Conservation (phyloP, 2,113 vertebrate genomes). For the Chloebia gouldiae region DNA sequence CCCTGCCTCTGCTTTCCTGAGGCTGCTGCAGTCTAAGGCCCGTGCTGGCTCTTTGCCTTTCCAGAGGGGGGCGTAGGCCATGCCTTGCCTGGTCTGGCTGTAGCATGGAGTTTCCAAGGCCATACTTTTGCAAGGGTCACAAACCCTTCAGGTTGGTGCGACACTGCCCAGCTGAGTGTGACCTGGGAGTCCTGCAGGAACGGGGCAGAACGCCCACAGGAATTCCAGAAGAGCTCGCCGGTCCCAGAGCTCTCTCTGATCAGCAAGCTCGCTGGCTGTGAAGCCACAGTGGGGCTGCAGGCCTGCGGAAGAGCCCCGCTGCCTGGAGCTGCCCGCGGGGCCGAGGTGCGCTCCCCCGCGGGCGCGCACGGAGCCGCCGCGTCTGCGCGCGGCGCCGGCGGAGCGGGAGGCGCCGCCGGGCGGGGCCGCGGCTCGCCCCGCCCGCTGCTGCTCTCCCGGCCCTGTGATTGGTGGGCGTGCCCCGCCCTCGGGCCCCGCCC, state of each 20-base stretch:
- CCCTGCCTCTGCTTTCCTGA: too few relatives aligned
- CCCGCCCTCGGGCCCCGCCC: fast-evolving
- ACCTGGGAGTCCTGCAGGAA: background rate
- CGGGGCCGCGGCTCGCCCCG: fast-evolving
- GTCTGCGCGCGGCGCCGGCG: fast-evolving
- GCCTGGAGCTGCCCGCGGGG: background rate
- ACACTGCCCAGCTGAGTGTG: background rate
- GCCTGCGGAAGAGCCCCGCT: background rate
- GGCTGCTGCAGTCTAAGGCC: background rate
- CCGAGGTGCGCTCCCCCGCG: background rate
- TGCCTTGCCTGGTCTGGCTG: background rate
- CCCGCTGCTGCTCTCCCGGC: fast-evolving
- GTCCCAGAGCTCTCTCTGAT: fast-evolving
- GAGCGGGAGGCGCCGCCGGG: fast-evolving
- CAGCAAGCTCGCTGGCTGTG: background rate
- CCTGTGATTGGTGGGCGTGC: fast-evolving
- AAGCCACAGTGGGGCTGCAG: background rate
- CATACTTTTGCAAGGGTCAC: background rate
- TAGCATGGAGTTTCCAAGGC: background rate
- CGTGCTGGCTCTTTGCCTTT: fast-evolving
- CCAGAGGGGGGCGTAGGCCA: fast-evolving
- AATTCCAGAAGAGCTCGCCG: background rate
- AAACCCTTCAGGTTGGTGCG: background rate
- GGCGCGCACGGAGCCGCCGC: fast-evolving
- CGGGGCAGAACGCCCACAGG: too few relatives aligned